Evolutionary conservation across 2,797 vertebrate genomes (phyloP), one percentile per base, ranked within the genome.

Genomic region (Schizothorax lantsangensis): DNA sequence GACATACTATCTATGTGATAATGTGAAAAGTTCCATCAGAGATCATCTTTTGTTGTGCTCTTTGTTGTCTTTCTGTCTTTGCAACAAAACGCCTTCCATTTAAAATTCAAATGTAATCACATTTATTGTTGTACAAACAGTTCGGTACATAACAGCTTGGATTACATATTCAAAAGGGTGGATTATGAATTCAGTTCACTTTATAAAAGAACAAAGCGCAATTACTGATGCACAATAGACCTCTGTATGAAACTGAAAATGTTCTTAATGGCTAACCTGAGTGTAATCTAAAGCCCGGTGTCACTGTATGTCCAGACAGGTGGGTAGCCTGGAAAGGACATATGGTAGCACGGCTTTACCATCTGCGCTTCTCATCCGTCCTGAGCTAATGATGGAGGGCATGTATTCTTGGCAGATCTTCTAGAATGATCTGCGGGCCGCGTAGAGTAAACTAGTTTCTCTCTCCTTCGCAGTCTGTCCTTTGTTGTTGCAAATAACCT

Each of bases 401-500:
- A 87, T 85, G 26, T 52, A 79, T 83, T 89, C 81, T 88, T 90
- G 89, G 87, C 90, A 90, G 87, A 91, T 91, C 86, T 86, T 84
- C 87, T 47, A 78, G 72, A 91, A 86, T 80, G 83, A 88, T 89
- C 87, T 57, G 80, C 83, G 84, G 86, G 83, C 88, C 74, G 6
- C 40, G 52, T 80, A 84, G 88, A 89, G 90, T 89, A 88, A 90
- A 86, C 86, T 86, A 79, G 52, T 86, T 87, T 87, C 82, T 89
- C 90, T 91, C 83, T 89, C 81, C 80, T 87, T 88, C 84, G 45
- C 84, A 85, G 82, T 92, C 83, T 87, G 84, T 89, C 89, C 86
- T 92, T 92, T 91, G 88, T 88, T 90, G 57, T 89, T 88, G 86
- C 86, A 86, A 89, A 89, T 89, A 90, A 92, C 89, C 89, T 88